Percentiles rank a stretch among this genome's conserved stretches.
These are phyloP conservation scores for Folsomia manolachei DNA, from an alignment of 2,888 invertebrate genomes.

Conservation along the genomic window DNA sequence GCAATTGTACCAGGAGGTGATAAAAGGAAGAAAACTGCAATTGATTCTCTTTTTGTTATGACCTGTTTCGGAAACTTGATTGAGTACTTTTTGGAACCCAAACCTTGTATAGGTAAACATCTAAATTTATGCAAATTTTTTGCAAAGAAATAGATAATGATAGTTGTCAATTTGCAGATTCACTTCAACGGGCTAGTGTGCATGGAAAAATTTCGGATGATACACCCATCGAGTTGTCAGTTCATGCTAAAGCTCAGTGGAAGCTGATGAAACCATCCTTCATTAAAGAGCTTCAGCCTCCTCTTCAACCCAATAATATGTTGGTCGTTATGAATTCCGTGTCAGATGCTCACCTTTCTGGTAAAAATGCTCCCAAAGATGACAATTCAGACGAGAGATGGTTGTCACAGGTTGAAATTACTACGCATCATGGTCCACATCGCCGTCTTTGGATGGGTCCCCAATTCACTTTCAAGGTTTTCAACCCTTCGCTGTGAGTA, in stretches of 20 bases:
- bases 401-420: slow-evolving; percentile 95
- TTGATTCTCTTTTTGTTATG: slow-evolving; percentile 85
- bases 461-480: slow-evolving; percentile 97
- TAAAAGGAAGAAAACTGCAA: slow-evolving; percentile 59
- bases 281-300: slow-evolving; percentile 67
- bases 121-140: background rate
- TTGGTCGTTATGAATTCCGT: slow-evolving; percentile 59
- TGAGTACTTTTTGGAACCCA: slow-evolving; percentile 83
- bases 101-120: slow-evolving; percentile 62
- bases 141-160: background rate
- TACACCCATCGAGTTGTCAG: slow-evolving; percentile 77
- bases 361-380: slow-evolving; percentile 34
- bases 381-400: slow-evolving; percentile 68
- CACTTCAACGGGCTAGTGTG: slow-evolving; percentile 34
- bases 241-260: slow-evolving; percentile 88
- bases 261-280: slow-evolving; percentile 60
- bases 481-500: slow-evolving; percentile 56
- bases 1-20: slow-evolving; percentile 53
- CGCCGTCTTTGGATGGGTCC: slow-evolving; percentile 97
- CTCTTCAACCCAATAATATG: slow-evolving; percentile 66
- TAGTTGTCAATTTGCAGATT: slow-evolving; percentile 14
- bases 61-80: slow-evolving; percentile 81
- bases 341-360: slow-evolving; percentile 37
- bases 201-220: slow-evolving; percentile 83
- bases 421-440: slow-evolving; percentile 94